Conservation (phyloP, 2,888 invertebrate species). For the Siphlonurus alternatus region DNA sequence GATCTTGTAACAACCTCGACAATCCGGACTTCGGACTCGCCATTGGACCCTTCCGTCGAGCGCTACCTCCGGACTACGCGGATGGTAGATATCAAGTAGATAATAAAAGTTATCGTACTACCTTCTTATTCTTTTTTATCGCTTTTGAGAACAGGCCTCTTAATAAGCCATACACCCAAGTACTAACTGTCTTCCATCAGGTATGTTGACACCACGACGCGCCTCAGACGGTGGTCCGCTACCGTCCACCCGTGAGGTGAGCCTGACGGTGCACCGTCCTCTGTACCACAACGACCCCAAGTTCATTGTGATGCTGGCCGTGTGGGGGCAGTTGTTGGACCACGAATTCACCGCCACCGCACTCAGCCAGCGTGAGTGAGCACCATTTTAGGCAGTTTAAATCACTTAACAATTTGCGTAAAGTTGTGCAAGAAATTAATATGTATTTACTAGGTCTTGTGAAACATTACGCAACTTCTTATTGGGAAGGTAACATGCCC, state of each 20-base stretch:
- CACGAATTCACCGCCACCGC: slow-evolving; percentile 79
- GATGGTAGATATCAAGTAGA: slow-evolving; percentile 60
- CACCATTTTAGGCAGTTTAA: too few species aligned
- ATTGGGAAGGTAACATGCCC: too few species aligned
- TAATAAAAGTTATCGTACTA: too few species aligned
- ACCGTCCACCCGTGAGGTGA: slow-evolving; percentile 60
- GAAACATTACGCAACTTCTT: too few species aligned
- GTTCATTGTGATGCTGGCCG: slow-evolving; percentile 70
- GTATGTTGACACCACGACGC: slow-evolving; percentile 43
- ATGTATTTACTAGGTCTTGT: too few species aligned
- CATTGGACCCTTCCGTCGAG: slow-evolving; percentile 53
- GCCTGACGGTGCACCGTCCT: slow-evolving; percentile 53
- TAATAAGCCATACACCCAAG: too few species aligned
- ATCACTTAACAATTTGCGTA: too few species aligned
- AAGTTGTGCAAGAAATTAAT: too few species aligned
- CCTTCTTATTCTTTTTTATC: too few species aligned
- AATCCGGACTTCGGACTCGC: slow-evolving; percentile 52
- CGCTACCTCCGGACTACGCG: slow-evolving; percentile 52
- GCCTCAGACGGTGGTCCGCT: slow-evolving; percentile 34
- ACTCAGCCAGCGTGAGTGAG: slow-evolving; percentile 45
- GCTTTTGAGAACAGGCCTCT: too few species aligned
- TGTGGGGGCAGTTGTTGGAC: slow-evolving; percentile 79
- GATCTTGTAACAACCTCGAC: slow-evolving; percentile 56
- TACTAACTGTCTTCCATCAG: too few species aligned
- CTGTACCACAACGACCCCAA: slow-evolving; percentile 53